phyloP scores from a whole-genome alignment of 1,140 invertebrate species.

The Yoshiicerus persimilis region DNA sequence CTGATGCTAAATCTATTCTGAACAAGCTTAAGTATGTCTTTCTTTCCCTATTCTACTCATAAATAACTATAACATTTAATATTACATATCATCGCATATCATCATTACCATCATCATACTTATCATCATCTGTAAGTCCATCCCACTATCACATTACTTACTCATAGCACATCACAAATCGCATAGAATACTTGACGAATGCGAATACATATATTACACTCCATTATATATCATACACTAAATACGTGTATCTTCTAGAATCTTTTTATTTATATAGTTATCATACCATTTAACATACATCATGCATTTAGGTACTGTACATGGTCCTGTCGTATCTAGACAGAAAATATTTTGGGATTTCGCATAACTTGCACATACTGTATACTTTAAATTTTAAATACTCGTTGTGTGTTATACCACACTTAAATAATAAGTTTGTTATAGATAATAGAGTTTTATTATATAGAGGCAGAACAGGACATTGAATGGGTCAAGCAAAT shows the following conservation, averaged over 20 bases:
- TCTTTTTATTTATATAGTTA: neutral
- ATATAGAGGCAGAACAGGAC: neutral
- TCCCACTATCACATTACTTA: neutral
- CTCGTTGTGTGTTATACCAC: no score
- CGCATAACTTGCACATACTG: neutral
- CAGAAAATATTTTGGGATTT: neutral
- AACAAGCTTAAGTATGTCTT: neutral
- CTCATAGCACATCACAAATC: no score
- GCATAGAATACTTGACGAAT: neutral
- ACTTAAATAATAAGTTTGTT: no score
- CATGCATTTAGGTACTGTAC: neutral
- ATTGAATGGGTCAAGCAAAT: neutral
- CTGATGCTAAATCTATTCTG: conserved; percentile 17
- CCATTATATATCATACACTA: neutral
- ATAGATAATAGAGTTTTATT: neutral
- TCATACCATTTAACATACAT: neutral
- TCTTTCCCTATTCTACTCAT: neutral
- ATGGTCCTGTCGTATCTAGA: neutral
- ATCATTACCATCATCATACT: neutral
- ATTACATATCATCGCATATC: conserved; percentile 6
- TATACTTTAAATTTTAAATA: neutral
- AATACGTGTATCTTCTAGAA: neutral
- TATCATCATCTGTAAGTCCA: neutral
- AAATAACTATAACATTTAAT: neutral
- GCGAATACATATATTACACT: neutral